Conservation (phyloP, 2,797 vertebrate species). For the Sebastes melanostomus region DNA sequence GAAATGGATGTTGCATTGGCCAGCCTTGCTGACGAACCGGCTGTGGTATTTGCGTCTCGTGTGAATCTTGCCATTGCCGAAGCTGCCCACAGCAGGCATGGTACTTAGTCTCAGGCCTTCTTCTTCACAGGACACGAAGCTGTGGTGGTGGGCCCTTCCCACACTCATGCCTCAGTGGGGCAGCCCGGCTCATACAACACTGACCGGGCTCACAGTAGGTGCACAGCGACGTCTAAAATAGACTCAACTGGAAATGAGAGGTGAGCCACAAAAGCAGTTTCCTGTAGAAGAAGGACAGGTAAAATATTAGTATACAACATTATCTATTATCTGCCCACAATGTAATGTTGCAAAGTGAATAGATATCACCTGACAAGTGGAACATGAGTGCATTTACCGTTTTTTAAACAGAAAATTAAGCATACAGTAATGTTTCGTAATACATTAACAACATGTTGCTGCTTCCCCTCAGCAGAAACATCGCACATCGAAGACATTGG, state of each 20-base stretch:
- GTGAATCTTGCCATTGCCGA: constrained; percentile 95
- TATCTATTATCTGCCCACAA: background rate
- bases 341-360: background rate
- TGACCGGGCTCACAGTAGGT: constrained; percentile 39
- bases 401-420: background rate
- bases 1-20: constrained; percentile 95
- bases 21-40: constrained; percentile 94
- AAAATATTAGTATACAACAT: constrained; percentile 17
- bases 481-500: background rate
- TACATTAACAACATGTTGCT: background rate
- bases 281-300: constrained; percentile 44
- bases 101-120: constrained; percentile 89
- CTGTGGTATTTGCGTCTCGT: constrained; percentile 89
- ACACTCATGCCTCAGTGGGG: constrained; percentile 89
- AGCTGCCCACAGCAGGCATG: constrained; percentile 93
- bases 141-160: constrained; percentile 89
- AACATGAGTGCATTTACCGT: background rate
- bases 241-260: background rate
- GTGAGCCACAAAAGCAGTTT: background rate
- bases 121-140: constrained; percentile 90
- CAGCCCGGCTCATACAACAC: constrained; percentile 57
- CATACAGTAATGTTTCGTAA: background rate
- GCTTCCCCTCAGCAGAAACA: background rate
- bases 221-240: constrained; percentile 16
- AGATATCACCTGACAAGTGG: background rate